Conservation (phyloP, 1,140 invertebrate species). For the Grapholita molesta region DNA sequence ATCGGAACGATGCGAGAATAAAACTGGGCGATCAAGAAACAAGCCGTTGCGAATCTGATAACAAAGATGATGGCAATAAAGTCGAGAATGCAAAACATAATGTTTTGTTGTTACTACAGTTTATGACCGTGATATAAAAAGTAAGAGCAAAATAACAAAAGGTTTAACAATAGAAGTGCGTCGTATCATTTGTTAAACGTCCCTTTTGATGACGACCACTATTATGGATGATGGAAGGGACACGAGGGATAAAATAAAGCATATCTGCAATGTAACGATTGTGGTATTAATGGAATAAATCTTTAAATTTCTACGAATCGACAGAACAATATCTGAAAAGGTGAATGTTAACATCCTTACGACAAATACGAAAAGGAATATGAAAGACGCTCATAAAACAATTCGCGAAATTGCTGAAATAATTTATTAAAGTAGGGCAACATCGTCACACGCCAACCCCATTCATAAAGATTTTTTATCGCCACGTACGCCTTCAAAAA, state of each 20-base stretch:
- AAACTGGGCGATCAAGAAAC: slow-evolving; percentile 20
- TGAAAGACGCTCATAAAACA: slow-evolving; percentile 53
- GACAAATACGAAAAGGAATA: slow-evolving; percentile 19
- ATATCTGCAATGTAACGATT: slow-evolving; percentile 29
- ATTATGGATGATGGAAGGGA: slow-evolving; percentile 66
- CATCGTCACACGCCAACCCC: slow-evolving; percentile 60
- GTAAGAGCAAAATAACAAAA: slow-evolving; percentile 60
- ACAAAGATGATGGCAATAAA: slow-evolving; percentile 15
- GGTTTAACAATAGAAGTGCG: slow-evolving; percentile 63
- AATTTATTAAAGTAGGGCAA: slow-evolving; percentile 63
- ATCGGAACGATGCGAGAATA: slow-evolving; percentile 39
- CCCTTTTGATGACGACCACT: slow-evolving; percentile 66
- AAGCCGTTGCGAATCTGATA: slow-evolving; percentile 18
- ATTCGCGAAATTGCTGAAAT: slow-evolving; percentile 59
- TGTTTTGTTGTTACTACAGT: slow-evolving; percentile 22
- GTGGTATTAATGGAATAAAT: too few relatives aligned
- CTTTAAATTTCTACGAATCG: slow-evolving; percentile 7
- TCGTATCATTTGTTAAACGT: slow-evolving; percentile 75
- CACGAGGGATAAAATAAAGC: slow-evolving; percentile 36
- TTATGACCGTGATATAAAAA: slow-evolving; percentile 25
- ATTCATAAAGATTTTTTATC: slow-evolving; percentile 67
- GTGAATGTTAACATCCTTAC: not conserved
- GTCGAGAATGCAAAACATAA: slow-evolving; percentile 13
- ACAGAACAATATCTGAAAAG: not conserved
- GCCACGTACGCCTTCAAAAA: slow-evolving; percentile 23